Evolutionary conservation across 2,888 invertebrate species (phyloP).

Genomic region (Tethea ocularis): DNA sequence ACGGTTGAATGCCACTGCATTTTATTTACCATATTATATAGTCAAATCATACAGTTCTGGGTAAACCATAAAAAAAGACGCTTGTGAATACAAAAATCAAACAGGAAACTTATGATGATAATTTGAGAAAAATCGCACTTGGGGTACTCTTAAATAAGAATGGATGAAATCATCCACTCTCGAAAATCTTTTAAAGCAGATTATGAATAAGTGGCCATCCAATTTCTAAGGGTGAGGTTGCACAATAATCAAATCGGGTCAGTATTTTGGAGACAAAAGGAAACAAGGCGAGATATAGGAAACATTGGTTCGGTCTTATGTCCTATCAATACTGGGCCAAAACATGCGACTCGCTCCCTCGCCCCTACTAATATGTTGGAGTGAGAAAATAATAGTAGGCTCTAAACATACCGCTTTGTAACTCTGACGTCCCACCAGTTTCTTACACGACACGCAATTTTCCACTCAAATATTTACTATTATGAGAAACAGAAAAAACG

Average conservation of each 20-base stretch:
- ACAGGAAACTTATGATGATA: constrained; percentile 43
- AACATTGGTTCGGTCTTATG: constrained; percentile 49
- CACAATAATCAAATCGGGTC: constrained; percentile 49
- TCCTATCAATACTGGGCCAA: constrained; percentile 34
- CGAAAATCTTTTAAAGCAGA: constrained; percentile 45
- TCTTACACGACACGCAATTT: constrained; percentile 40
- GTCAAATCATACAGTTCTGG: neutral
- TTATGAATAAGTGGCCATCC: constrained; percentile 53
- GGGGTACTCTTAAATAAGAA: constrained; percentile 45
- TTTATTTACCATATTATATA: neutral
- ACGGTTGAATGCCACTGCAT: neutral
- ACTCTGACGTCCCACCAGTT: constrained; percentile 35
- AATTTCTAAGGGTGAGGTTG: constrained; percentile 36
- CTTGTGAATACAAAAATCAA: constrained; percentile 43
- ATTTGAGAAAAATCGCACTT: constrained; percentile 41
- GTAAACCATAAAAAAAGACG: constrained; percentile 11
- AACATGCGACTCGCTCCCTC: constrained; percentile 37
- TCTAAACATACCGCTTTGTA: constrained; percentile 45
- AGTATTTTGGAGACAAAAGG: constrained; percentile 48
- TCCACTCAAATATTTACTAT: constrained; percentile 21
- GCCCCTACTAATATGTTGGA: constrained; percentile 31
- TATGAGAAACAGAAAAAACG: constrained; percentile 10
- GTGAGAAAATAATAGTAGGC: constrained; percentile 41
- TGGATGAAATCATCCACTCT: constrained; percentile 50
- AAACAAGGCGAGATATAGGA: constrained; percentile 51